Percentiles rank a stretch among this genome's conserved stretches.
phyloP scores from a whole-genome alignment of 2,888 invertebrate genomes.

The Agonopterix subpropinquella region DNA sequence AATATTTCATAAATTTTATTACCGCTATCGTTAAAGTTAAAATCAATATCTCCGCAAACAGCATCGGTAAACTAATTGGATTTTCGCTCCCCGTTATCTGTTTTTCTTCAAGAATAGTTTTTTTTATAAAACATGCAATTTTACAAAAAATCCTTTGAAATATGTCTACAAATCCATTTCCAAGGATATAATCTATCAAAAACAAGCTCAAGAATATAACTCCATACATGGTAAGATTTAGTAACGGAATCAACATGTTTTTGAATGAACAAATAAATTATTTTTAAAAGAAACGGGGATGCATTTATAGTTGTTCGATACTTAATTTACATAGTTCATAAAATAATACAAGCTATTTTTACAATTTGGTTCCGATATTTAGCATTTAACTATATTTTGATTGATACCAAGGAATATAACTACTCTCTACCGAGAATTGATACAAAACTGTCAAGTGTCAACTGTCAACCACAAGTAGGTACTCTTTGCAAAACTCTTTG shows the following conservation, averaged over 20 bases:
- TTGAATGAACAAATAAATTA: too few relatives aligned
- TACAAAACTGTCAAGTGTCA: too few relatives aligned
- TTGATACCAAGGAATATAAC: too few relatives aligned
- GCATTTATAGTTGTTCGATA: too few relatives aligned
- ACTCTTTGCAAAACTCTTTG: too few relatives aligned
- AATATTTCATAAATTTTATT: background rate
- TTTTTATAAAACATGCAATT: constrained; percentile 36
- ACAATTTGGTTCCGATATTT: too few relatives aligned
- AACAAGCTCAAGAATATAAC: constrained; percentile 35
- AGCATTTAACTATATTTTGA: too few relatives aligned
- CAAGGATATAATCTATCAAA: constrained; percentile 41
- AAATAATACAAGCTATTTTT: too few relatives aligned
- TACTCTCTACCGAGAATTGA: too few relatives aligned
- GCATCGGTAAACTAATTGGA: constrained; percentile 32
- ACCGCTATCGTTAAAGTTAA: constrained; percentile 40
- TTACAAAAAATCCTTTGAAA: constrained; percentile 34
- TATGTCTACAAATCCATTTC: constrained; percentile 46
- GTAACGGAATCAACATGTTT: constrained; percentile 30
- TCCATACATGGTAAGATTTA: constrained; percentile 25
- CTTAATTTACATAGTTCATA: too few relatives aligned
- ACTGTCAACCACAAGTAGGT: too few relatives aligned
- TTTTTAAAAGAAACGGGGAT: too few relatives aligned
- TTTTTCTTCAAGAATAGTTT: constrained; percentile 30
- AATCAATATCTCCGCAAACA: constrained; percentile 39
- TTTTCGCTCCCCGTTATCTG: constrained; percentile 15